Base-by-base conservation (phyloP, 2,888 invertebrate species). In the Melitaea athalia region DNA sequence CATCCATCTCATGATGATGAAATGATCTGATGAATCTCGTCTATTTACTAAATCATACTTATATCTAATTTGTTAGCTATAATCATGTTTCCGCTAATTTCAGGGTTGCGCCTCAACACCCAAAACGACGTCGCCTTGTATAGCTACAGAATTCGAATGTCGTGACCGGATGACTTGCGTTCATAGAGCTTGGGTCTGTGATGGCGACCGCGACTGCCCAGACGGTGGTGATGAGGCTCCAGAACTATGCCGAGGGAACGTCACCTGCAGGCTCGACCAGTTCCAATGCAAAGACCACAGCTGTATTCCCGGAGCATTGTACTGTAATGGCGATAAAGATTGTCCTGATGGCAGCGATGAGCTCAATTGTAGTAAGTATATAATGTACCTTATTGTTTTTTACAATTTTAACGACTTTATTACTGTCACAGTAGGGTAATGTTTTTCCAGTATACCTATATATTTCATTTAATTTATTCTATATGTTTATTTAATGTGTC, bases 341-440 rank as follows among this genome's bases (percentile, higher is more conserved):
- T 98, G 98, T 80, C 87, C 94, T 0, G 98, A 98, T 87, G 95
- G 95, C 75, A 97, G 96, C 79, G 98, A 98, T 85, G 98, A 98
- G 88, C 88, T 94, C 59, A 95, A 96, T 78, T 98, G 98, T 91
- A 95, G 96, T 95, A 86, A 94, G 94, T 93, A 64, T 0, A 24
- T 31, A 0, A 42, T n/a, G n/a, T n/a, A n/a, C 0, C 15, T 11
- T 10, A 50, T 17, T 24, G 6, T 5, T 50, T 50, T 50, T 5
- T 15, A 50, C 6, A 38, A 7, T 38, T 38, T 3, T 38, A 7
- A 38, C 8, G 38, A 38, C 38, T 38, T 38, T 38, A 38, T 0
- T 8, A 38, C 6, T 7, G 6, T 8, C 6, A 1, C 38, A 38
- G 8, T 0, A 38, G 8, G 5, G 8, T 0, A 45, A 11, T 12